A percentile compares a stretch with the other conserved stretches of the same genome.
Evolutionary conservation across 2,888 invertebrate genomes (phyloP).

Genomic region (Anoplius nigerrimus): DNA sequence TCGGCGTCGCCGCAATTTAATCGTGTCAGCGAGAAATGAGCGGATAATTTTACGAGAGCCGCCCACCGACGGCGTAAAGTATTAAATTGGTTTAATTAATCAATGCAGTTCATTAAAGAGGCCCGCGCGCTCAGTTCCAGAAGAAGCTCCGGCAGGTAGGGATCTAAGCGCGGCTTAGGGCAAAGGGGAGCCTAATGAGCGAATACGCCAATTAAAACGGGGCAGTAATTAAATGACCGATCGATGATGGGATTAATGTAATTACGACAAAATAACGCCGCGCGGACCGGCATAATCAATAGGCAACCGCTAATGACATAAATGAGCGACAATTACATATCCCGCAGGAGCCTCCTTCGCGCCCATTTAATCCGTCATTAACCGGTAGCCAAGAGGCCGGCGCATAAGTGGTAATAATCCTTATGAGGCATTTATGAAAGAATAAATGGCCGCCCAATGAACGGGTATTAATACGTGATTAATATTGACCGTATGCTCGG

Average conservation of each 20-base stretch:
- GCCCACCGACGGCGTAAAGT: slow-evolving; percentile 2
- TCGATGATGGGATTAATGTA: slow-evolving; percentile 61
- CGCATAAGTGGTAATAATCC: no score
- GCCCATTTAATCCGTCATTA: slow-evolving; percentile 46
- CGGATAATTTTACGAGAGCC: slow-evolving; percentile 10
- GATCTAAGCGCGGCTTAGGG: slow-evolving; percentile 19
- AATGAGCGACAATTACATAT: slow-evolving; percentile 55
- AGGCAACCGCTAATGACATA: slow-evolving; percentile 58
- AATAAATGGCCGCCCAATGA: no score
- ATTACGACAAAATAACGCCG: slow-evolving; percentile 64
- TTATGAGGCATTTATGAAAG: no score
- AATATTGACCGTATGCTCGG: no score
- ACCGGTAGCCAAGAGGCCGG: slow-evolving; percentile 8
- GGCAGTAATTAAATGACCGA: slow-evolving; percentile 63
- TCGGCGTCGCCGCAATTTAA: no score
- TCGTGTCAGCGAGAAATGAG: slow-evolving; percentile 1
- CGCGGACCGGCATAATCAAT: slow-evolving; percentile 60
- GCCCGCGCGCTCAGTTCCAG: slow-evolving; percentile 8
- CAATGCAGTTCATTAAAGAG: slow-evolving; percentile 51
- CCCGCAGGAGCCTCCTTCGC: slow-evolving; percentile 27
- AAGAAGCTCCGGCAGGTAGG: slow-evolving; percentile 20
- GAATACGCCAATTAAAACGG: slow-evolving; percentile 65
- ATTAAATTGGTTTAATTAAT: slow-evolving; percentile 53
- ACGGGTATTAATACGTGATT: no score
- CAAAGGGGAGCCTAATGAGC: slow-evolving; percentile 54